Base-by-base conservation (phyloP, 2,888 invertebrate genomes). In the Steromphala cineraria region DNA sequence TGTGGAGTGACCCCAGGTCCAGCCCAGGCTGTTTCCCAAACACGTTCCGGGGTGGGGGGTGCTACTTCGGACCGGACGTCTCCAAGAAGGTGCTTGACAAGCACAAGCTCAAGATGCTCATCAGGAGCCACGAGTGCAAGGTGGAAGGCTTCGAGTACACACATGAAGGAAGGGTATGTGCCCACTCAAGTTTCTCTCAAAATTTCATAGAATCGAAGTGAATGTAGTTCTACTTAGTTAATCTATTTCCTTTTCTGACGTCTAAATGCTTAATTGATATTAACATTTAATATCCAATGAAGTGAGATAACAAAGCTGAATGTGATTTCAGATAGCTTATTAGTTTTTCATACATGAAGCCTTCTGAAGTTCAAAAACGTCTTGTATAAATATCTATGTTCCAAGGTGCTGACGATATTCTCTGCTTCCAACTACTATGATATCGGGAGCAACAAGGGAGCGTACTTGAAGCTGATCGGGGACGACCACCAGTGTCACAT, bases 371-470 rank as follows among this genome's bases (percentile, higher is more conserved):
- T 46, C 46, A 46, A 46, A 46, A 5, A 46, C 5, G 10, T 46
- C 10, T 10, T 46, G 4, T 36, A 7, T 2, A 36, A 36, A 36
- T 36, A 36, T 46, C 13, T 10, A 13, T 46, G n/a, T 5, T 46
- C 83, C 0, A 94, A 97, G 97, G 97, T 97, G 78, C 95, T 98
- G 89, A 98, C 98, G 67, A 96, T 98, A 88, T 98, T 98, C 94
- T 98, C 98, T 0, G 98, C 98, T 1, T 98, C 98, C n/a, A 98
- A 98, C 94, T 98, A 98, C 94, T 98, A 98, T 94, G 98, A 98
- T 91, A 95, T 97, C 84, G 98, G 98, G 7, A 97, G 97, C 53
- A 98, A 98, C 93, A 97, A 97, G 90, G 98, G 98, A 0, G 98
- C 98, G 0, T 98, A 98, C 92, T 94, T 98, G 89, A 97, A 97